Base-by-base conservation (phyloP, 2,113 vertebrate genomes). In the Erythrocercus mccallii region DNA sequence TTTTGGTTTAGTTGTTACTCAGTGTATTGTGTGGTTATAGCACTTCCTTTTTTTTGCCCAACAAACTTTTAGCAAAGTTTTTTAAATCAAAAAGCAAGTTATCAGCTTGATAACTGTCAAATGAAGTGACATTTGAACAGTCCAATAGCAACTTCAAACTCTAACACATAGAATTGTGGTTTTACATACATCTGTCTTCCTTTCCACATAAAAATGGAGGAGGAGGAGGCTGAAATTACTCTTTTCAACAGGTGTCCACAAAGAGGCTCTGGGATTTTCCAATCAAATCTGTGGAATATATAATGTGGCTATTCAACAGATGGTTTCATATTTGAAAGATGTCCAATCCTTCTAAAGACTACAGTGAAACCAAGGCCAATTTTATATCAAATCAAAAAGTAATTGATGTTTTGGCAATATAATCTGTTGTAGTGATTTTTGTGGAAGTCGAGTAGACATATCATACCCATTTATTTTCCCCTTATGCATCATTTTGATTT, bases 131-230 rank as follows among this genome's bases (percentile, higher is more conserved):
- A 86, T 89, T 37, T 57, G 64, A 88, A 30, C 33, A 60, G 12
- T 54, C 50, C 68, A 66, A 74, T 60, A 61, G 56, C 31, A 66
- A 47, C 45, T 83, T 84, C 37, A 37, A 86, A 38, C 54, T 58
- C 40, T 80, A 56, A 68, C 79, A 87, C 53, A 64, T 23, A 62
- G 73, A 70, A 40, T 12, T 88, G 80, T 91, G 68, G 61, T 94
- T 96, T 92, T 80, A 74, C 35, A 72, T 90, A 48, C 79, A 89
- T 95, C 80, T 93, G 54, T 81, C 86, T 96, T 97, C 45, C 48
- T 94, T 96, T 90, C 90, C 86, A 87, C 78, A 97, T 95, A 88
- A 94, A 96, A 94, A 95, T 94, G 83, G 91, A 76, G 66, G 88
- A 76, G 66, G 88, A 84, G 50, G n/a, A 35, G 30, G 64, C 96